Conservation (phyloP, 2,797 vertebrate species). For the Bovichtus variegatus region DNA sequence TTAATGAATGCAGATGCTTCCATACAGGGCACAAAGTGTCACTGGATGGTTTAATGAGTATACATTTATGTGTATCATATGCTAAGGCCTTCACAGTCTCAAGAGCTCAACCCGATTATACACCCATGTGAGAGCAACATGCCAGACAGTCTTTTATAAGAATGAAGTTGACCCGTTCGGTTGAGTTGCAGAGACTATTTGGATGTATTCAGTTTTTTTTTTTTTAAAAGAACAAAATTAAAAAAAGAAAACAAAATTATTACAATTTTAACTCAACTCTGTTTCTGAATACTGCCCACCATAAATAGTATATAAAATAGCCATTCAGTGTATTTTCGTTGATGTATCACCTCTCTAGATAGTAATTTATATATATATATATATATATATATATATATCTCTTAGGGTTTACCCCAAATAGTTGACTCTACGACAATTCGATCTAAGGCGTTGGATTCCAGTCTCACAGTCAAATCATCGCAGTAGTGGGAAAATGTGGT, state of each 20-base stretch:
- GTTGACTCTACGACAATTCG: too few species aligned
- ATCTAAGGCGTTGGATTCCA: too few species aligned
- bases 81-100: conserved; percentile 14
- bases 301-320: too few species aligned
- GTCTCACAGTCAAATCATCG: too few species aligned
- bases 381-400: too few species aligned
- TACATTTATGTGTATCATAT: conserved; percentile 23
- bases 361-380: too few species aligned
- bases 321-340: background rate
- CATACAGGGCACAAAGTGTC: background rate
- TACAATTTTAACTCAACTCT: background rate
- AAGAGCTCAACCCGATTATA: conserved; percentile 37
- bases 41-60: conserved; percentile 38
- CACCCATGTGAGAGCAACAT: background rate
- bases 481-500: too few species aligned
- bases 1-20: conserved; percentile 39
- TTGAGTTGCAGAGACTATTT: background rate
- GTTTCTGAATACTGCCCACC: background rate
- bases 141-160: background rate
- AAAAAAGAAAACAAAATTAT: background rate
- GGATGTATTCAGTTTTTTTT: background rate
- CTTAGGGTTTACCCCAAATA: too few species aligned
- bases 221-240: too few species aligned
- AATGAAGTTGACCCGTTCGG: background rate
- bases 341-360: background rate